Evolutionary conservation across 2,797 vertebrate species (phyloP).

Genomic region (Halcyon badia): DNA sequence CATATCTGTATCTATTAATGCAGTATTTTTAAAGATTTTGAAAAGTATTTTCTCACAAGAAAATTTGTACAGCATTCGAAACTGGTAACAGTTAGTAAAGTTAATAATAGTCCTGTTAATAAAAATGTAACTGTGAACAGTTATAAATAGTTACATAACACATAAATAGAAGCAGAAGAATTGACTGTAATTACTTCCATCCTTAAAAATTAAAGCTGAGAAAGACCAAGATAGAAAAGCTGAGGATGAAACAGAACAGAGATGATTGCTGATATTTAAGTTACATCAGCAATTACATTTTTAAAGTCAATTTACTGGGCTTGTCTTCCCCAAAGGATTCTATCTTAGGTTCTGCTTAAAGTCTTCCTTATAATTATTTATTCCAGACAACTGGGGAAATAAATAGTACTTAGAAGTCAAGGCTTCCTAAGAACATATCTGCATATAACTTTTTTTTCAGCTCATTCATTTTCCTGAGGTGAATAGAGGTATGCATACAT

Average conservation of each 20-base stretch:
- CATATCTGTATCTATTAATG: neutral
- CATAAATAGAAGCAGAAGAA: neutral
- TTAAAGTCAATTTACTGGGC: neutral
- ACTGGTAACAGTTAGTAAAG: neutral
- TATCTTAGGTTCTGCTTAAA: neutral
- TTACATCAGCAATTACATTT: neutral
- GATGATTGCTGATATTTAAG: neutral
- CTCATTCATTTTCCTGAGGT: neutral
- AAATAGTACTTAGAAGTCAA: neutral
- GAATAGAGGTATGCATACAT: neutral
- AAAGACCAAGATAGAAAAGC: neutral
- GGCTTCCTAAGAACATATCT: neutral
- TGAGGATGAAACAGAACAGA: neutral
- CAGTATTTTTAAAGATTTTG: neutral
- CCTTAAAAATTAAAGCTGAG: conserved; percentile 4
- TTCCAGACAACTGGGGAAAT: neutral
- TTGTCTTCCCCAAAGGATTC: neutral
- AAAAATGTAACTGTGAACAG: neutral
- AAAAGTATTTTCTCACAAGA: neutral
- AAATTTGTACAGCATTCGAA: neutral
- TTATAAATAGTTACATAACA: neutral
- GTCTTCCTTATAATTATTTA: neutral
- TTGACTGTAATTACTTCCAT: neutral
- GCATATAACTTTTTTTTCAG: neutral
- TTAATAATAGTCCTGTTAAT: neutral